A percentile compares a stretch with the other conserved stretches of the same genome.
Evolutionary conservation across 2,888 invertebrate species (phyloP).

Genomic region (Napeogenes inachia): DNA sequence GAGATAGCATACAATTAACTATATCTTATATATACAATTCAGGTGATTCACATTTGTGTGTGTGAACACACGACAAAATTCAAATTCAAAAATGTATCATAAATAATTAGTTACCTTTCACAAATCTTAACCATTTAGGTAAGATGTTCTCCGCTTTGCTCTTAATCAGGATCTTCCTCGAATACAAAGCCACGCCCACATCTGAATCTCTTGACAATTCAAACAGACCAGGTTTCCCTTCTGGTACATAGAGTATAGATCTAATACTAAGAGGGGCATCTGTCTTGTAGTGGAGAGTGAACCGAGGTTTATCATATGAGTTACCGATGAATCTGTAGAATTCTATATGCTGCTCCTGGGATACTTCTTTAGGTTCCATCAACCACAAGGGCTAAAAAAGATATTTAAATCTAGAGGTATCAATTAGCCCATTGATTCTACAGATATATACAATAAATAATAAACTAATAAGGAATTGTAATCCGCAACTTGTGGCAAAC

Average conservation of each 20-base stretch:
- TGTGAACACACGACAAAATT: too few relatives aligned
- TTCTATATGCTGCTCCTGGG: slow-evolving; percentile 90
- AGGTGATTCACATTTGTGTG: too few relatives aligned
- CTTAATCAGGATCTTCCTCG: slow-evolving; percentile 94
- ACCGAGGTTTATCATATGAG: slow-evolving; percentile 91
- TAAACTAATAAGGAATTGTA: too few relatives aligned
- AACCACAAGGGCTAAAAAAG: slow-evolving; percentile 91
- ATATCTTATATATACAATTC: too few relatives aligned
- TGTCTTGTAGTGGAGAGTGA: slow-evolving; percentile 93
- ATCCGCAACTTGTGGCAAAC: too few relatives aligned
- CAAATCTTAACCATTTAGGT: slow-evolving; percentile 96
- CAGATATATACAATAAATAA: not conserved
- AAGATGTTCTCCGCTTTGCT: slow-evolving; percentile 92
- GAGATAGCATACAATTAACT: too few relatives aligned
- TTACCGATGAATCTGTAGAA: slow-evolving; percentile 95
- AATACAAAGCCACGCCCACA: slow-evolving; percentile 92
- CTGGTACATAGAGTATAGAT: slow-evolving; percentile 94
- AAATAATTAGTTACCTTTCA: slow-evolving; percentile 81
- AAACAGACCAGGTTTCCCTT: slow-evolving; percentile 93
- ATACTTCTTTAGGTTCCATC: slow-evolving; percentile 92
- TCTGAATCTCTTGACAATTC: slow-evolving; percentile 92
- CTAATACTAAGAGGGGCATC: slow-evolving; percentile 95
- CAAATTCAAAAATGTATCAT: too few relatives aligned
- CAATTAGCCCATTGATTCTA: not conserved
- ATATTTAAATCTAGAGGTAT: slow-evolving; percentile 1